A percentile compares a stretch with the other conserved stretches of the same genome.
Conservation (phyloP, 2,113 vertebrate species). For the Coptodon rendalli region DNA sequence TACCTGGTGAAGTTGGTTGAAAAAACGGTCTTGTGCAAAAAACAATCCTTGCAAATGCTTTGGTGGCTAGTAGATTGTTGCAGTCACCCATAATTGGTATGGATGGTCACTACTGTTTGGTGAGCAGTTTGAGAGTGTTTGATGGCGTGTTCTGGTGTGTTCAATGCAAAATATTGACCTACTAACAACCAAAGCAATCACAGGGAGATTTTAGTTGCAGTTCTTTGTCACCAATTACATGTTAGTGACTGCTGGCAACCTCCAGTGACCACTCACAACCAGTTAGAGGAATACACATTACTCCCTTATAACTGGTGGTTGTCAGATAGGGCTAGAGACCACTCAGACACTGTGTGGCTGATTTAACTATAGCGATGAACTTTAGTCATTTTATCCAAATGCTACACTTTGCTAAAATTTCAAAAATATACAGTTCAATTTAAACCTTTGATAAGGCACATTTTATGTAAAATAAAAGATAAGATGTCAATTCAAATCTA, state of each 20-base stretch:
- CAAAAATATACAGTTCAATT: neutral
- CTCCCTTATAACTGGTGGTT: neutral
- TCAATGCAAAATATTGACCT: neutral
- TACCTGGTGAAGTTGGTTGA: neutral
- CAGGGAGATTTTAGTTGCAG: neutral
- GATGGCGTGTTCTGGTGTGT: neutral
- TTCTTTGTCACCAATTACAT: neutral
- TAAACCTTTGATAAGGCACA: neutral
- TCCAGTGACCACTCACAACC: neutral
- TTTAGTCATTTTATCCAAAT: neutral
- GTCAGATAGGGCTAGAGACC: neutral
- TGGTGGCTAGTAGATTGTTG: neutral
- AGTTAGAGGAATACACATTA: neutral
- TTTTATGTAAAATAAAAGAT: neutral
- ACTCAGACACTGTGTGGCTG: neutral
- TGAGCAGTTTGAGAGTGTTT: neutral
- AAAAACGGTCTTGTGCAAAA: neutral
- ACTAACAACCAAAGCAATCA: neutral
- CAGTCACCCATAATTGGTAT: neutral
- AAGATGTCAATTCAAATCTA: neutral
- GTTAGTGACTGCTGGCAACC: neutral
- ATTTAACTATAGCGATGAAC: neutral
- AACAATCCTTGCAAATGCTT: neutral
- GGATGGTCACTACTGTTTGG: accelerated
- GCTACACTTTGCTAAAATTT: neutral